phyloP scores from a whole-genome alignment of 2,113 vertebrate genomes.

The Phodopus roborovskii region DNA sequence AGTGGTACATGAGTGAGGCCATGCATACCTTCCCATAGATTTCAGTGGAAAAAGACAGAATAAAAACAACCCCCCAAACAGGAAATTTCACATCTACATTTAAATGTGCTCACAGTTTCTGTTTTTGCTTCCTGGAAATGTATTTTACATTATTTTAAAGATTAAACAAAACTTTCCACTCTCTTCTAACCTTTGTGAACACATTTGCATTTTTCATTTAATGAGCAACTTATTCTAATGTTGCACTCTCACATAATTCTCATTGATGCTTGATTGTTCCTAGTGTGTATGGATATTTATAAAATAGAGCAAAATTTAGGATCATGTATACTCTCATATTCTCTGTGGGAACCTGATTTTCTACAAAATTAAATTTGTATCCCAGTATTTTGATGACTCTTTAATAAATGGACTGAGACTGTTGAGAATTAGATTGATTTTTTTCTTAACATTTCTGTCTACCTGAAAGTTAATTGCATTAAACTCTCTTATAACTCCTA shows the following conservation, averaged over 20 bases:
- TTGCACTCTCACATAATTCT: background rate
- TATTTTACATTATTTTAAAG: slow-evolving; percentile 17
- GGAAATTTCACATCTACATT: background rate
- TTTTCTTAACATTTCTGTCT: slow-evolving; percentile 4
- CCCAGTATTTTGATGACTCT: background rate
- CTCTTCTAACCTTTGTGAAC: background rate
- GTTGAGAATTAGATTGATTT: background rate
- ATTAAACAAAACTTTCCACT: background rate
- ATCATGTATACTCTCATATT: background rate
- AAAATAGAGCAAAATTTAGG: slow-evolving; percentile 13
- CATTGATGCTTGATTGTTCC: background rate
- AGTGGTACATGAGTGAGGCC: background rate
- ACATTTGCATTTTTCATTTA: background rate
- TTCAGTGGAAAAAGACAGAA: background rate
- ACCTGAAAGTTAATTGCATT: background rate
- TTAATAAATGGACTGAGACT: slow-evolving; percentile 34
- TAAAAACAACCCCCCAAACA: background rate
- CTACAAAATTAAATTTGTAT: slow-evolving; percentile 39
- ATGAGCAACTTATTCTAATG: background rate
- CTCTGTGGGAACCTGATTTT: background rate
- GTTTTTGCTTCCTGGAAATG: background rate
- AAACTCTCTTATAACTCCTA: background rate
- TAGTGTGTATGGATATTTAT: background rate
- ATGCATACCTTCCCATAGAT: background rate
- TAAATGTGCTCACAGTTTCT: background rate